Evolutionary conservation across 2,888 invertebrate species (phyloP), one percentile per base, ranked within the genome.

Genomic region (Ellobium chinense): DNA sequence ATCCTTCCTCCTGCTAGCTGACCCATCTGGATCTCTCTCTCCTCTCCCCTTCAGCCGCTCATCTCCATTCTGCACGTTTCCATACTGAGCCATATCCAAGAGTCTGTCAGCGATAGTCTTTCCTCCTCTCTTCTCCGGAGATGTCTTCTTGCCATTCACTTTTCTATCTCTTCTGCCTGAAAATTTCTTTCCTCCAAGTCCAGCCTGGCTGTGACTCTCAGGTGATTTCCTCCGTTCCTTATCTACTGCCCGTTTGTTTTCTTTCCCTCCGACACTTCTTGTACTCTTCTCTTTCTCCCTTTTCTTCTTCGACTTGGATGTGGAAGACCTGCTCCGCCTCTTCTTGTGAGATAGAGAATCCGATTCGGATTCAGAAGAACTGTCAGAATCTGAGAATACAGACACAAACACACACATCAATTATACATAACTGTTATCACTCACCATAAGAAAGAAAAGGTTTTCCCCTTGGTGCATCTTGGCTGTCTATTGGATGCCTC

Each of bases 371-470:
- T 79, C 80, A 14, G 84, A 83, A 0, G 84, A 84, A 70, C 81
- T 85, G 27, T 83, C 81, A 1, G 83, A 87, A 73, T 87, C 88
- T 78, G 86, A 56, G 70, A 56, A 70, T n/a, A n/a, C n/a, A n/a
- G n/a, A n/a, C n/a, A n/a, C n/a, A n/a, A n/a, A n/a, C n/a, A n/a
- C n/a, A n/a, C n/a, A n/a, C n/a, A n/a, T n/a, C n/a, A n/a, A n/a
- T n/a, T n/a, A n/a, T n/a, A n/a, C n/a, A n/a, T n/a, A n/a, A n/a
- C n/a, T n/a, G n/a, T n/a, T n/a, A n/a, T n/a, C n/a, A n/a, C n/a
- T n/a, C n/a, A n/a, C n/a, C n/a, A n/a, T n/a, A n/a, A n/a, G n/a
- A n/a, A n/a, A n/a, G n/a, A n/a, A n/a, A n/a, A n/a, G n/a, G n/a
- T n/a, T n/a, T n/a, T n/a, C n/a, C n/a, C n/a, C n/a, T n/a, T n/a